These are phyloP conservation scores for Dascillus cervinus DNA, from an alignment of 2,888 invertebrate genomes.

Conservation along the genomic window DNA sequence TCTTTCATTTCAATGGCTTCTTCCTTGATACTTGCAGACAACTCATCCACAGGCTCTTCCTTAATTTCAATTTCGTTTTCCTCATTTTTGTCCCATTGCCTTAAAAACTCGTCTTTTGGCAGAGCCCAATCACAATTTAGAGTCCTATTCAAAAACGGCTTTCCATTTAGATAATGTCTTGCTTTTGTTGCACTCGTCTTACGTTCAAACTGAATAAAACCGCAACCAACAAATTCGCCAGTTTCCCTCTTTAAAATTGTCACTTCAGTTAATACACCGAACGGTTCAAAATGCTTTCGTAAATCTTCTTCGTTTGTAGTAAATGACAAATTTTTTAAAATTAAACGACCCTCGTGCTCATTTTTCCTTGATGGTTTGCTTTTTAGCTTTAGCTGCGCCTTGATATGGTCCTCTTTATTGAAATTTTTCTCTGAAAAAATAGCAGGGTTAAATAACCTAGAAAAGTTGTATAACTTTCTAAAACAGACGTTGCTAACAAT, in stretches of 20 bases:
- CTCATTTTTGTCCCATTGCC: too few relatives aligned
- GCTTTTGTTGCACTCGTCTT: conserved; percentile 80
- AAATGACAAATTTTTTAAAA: conserved; percentile 66
- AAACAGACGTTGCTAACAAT: too few relatives aligned
- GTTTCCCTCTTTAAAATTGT: conserved; percentile 67
- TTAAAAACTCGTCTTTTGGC: conserved; percentile 73
- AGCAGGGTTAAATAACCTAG: too few relatives aligned
- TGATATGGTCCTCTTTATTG: conserved; percentile 19
- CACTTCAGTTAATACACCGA: conserved; percentile 70
- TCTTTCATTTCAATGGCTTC: conserved; percentile 8
- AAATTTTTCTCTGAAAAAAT: background rate
- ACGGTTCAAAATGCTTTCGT: conserved; percentile 63
- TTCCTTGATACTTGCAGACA: conserved; percentile 25
- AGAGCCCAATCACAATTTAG: conserved; percentile 86
- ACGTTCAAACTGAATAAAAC: conserved; percentile 78
- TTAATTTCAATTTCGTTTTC: conserved; percentile 39
- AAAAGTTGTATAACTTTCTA: too few relatives aligned
- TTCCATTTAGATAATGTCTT: conserved; percentile 61
- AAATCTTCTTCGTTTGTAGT: conserved; percentile 70
- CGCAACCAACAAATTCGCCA: conserved; percentile 81
- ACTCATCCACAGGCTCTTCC: conserved; percentile 38
- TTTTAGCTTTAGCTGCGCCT: conserved; percentile 25
- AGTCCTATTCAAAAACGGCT: conserved; percentile 59
- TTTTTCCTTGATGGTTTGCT: conserved; percentile 26
- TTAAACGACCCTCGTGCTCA: conserved; percentile 53